Evolutionary conservation across 2,113 vertebrate genomes (phyloP), one percentile per base, ranked within the genome.

Genomic region (Arizona elegans): DNA sequence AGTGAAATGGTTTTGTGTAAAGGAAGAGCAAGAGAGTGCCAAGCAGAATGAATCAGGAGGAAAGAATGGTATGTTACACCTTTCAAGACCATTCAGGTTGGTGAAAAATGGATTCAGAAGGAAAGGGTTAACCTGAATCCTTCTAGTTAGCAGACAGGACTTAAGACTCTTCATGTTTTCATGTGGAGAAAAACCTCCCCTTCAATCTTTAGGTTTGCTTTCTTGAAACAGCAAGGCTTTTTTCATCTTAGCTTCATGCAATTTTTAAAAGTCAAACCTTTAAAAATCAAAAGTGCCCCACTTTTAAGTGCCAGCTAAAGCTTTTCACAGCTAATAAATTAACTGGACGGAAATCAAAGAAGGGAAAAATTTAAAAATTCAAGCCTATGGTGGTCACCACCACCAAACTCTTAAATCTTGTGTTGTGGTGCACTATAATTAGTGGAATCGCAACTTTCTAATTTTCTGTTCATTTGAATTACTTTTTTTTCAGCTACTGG

Each of bases 401-500:
- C 7, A 54, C 15, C 26, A 50, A 29, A n/a, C 23, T 89, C 53
- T 70, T 89, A 33, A 55, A 89, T 86, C 33, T 8, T 85, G 26
- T 55, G 85, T 24, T 50, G 11, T 29, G 87, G 29, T 53, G 70
- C 56, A 33, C 43, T 52, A 47, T 24, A 52, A 62, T 59, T 24
- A 29, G n/a, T 53, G n/a, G 33, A 89, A 59, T 58, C 7, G 11
- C 75, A 33, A 85, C 15, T 19, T 24, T 13, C 24, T 85, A 85
- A 85, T 85, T 21, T 54, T 33, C 54, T 5, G 13, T n/a, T 91
- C 33, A 43, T 52, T n/a, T 43, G 90, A 56, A 54, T 59, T 54
- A 29, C 43, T 38, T 75, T 70, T 62, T 95, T 93, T 93, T 43
- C 91, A 99, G 98, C 96, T 99, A 59, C 98, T 97, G 1, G 98